Conservation (phyloP, 2,888 invertebrate species). For the Craniophora ligustri region DNA sequence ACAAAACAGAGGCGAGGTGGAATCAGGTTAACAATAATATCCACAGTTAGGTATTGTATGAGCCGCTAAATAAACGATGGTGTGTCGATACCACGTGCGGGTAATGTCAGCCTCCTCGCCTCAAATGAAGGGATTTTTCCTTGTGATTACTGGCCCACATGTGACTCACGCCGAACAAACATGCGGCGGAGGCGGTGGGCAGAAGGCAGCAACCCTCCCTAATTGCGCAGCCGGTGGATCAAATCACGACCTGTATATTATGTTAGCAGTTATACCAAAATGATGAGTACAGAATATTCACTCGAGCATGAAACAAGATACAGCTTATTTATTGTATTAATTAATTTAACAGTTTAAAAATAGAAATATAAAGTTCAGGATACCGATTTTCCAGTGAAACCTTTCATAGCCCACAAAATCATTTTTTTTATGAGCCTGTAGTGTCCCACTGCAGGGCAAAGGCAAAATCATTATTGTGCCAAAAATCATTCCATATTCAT, state of each 20-base stretch:
- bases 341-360: too few relatives aligned
- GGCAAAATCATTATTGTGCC: too few relatives aligned
- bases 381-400: too few relatives aligned
- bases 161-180: conserved; percentile 29
- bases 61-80: not conserved
- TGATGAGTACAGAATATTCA: not conserved
- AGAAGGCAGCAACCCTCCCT: conserved; percentile 13
- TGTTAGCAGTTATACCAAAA: not conserved
- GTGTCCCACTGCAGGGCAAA: too few relatives aligned
- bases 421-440: too few relatives aligned
- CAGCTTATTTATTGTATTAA: too few relatives aligned
- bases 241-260: conserved; percentile 16
- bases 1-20: too few relatives aligned
- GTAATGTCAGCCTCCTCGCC: conserved; percentile 12
- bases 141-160: conserved; percentile 27
- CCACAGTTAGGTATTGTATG: not conserved
- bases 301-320: too few relatives aligned
- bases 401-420: too few relatives aligned
- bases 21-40: not conserved
- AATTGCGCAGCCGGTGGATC: conserved; percentile 21
- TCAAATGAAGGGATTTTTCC: conserved; percentile 28
- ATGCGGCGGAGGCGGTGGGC: conserved; percentile 11
- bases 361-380: too few relatives aligned
- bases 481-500: too few relatives aligned
- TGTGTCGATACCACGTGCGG: conserved; percentile 7